Evolutionary conservation across 2,113 vertebrate genomes (phyloP).

Genomic region (Trachemys scripta): DNA sequence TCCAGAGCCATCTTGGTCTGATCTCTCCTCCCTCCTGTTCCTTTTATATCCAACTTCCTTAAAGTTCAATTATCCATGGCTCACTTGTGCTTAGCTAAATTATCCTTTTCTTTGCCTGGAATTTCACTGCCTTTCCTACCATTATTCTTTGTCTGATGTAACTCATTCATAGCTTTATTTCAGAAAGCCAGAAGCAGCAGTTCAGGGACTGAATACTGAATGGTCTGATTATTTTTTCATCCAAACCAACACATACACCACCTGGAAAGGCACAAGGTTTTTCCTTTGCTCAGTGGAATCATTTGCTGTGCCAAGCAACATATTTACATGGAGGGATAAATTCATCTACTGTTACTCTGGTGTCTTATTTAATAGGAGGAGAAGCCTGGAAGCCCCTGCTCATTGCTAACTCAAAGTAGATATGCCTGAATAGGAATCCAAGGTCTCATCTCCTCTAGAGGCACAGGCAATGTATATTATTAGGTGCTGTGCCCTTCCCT

Average conservation of each 20-base stretch:
- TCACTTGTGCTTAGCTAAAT: fast-evolving
- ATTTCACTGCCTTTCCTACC: neutral
- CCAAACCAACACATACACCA: neutral
- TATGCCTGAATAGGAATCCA: fast-evolving
- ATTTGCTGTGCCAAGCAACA: neutral
- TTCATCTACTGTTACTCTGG: neutral
- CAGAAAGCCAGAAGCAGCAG: neutral
- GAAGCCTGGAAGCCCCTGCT: neutral
- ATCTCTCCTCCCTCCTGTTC: neutral
- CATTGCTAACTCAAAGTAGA: neutral
- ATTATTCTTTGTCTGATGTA: neutral
- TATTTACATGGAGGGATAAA: neutral
- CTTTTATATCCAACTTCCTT: neutral
- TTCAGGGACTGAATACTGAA: neutral
- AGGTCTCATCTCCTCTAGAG: neutral
- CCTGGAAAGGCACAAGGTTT: neutral
- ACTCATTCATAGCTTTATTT: neutral
- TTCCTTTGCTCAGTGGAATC: neutral
- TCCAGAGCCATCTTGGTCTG: neutral
- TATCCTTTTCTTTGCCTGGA: neutral
- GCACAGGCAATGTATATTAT: neutral
- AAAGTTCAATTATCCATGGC: neutral
- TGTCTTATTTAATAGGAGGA: neutral
- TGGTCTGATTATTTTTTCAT: neutral
- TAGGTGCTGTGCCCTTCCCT: neutral